A percentile compares a stretch with the other conserved stretches of the same genome.
Conservation (phyloP, 2,888 invertebrate species). For the Sphaeridia pumilis region DNA sequence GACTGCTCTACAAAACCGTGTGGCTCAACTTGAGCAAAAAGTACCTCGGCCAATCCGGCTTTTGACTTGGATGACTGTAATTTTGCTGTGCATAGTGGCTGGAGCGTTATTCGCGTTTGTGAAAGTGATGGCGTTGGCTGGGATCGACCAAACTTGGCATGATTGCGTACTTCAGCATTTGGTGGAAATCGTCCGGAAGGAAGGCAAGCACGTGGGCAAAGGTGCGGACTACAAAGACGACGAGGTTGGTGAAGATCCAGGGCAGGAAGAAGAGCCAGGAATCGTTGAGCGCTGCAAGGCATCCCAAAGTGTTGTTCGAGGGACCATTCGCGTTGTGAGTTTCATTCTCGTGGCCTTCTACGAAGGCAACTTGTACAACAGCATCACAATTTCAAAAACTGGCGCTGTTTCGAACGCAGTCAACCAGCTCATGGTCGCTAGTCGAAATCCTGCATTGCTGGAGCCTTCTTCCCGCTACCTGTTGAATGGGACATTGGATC, state of each 20-base stretch:
- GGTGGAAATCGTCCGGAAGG: slow-evolving; percentile 18
- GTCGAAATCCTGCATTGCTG: background rate
- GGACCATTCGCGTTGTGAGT: slow-evolving; percentile 26
- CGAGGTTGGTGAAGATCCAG: background rate
- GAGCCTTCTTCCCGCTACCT: background rate
- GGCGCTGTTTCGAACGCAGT: slow-evolving; percentile 20
- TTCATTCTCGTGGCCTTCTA: slow-evolving; percentile 28
- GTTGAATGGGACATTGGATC: background rate
- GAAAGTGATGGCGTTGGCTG: slow-evolving; percentile 24
- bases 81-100: slow-evolving; percentile 17
- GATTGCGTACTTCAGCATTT: slow-evolving; percentile 25
- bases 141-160: slow-evolving; percentile 26
- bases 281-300: slow-evolving; percentile 23
- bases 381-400: slow-evolving; percentile 30
- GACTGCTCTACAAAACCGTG: no score
- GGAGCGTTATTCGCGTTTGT: slow-evolving; percentile 23
- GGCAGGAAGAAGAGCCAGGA: slow-evolving; percentile 2
- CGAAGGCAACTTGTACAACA: slow-evolving; percentile 31
- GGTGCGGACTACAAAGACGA: background rate
- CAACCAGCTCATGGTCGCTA: slow-evolving; percentile 23
- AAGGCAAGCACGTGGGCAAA: background rate
- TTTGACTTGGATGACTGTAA: slow-evolving; percentile 25
- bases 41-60: slow-evolving; percentile 24
- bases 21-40: no score
- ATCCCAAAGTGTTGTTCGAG: slow-evolving; percentile 24